These are phyloP conservation scores for Canis aureus DNA, from an alignment of 2,113 vertebrate genomes.

Conservation along the genomic window DNA sequence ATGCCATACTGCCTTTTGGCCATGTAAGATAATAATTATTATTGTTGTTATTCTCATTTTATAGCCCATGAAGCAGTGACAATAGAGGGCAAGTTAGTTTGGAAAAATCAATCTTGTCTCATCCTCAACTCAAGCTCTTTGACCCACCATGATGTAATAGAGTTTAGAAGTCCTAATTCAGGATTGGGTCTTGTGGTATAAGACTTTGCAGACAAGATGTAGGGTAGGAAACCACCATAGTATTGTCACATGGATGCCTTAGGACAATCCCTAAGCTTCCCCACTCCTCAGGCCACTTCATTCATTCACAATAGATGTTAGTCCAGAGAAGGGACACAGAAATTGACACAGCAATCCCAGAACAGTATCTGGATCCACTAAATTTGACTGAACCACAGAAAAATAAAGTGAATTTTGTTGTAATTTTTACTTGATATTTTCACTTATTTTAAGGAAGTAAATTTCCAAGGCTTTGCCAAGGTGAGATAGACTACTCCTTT, in stretches of 20 bases:
- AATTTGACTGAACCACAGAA: not conserved
- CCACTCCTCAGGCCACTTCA: not conserved
- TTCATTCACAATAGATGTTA: not conserved
- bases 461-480: not conserved
- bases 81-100: not conserved
- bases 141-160: not conserved
- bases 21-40: not conserved
- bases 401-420: not conserved
- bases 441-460: not conserved
- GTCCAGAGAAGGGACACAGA: not conserved
- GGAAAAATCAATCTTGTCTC: not conserved
- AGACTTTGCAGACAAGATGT: not conserved
- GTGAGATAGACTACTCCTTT: not conserved
- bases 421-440: not conserved
- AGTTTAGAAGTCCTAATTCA: not conserved
- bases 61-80: not conserved
- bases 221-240: not conserved
- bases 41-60: not conserved
- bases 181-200: not conserved
- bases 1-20: not conserved
- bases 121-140: not conserved
- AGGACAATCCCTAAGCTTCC: not conserved
- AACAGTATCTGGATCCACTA: not conserved
- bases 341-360: not conserved
- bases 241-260: not conserved